Base-by-base conservation (phyloP, 2,888 invertebrate genomes). In the Limnephilus lunatus region DNA sequence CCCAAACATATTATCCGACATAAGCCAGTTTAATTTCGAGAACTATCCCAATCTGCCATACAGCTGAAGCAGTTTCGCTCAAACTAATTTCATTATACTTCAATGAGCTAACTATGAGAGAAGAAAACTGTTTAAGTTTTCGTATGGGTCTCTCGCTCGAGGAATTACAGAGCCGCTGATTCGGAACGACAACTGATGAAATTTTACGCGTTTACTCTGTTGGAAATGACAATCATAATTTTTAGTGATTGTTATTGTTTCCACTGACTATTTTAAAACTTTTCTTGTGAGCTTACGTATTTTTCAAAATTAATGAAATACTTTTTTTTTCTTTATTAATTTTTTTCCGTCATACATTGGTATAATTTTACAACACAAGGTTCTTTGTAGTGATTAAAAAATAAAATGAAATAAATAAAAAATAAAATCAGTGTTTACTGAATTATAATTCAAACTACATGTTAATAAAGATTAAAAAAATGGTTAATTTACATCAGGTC, bases 31-130 rank as follows among this genome's bases (percentile, higher is more conserved):
- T 83, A 83, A 83, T 83, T 83, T 35, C 32, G 32, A 83, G 83
- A 83, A 83, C 83, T 83, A 83, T 83, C 35, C 68, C 68, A 68
- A 68, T 68, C 68, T 68, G 19, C 32, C 35, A 25, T 35, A 32
- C 83, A 83, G 19, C 35, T n/a, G 83, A 83, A 35, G 35, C 35
- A 83, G 83, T 83, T 83, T 25, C 31, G 83, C 35, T 83, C 32
- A 35, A 83, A 25, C 83, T 83, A 83, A 83, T 32, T 32, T 83
- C 25, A 83, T 83, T 83, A 32, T 83, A 32, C 35, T 35, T 83
- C 15, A 83, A 83, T 15, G 83, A 35, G 19, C 35, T 83, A 35
- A 25, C 68, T 68, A 68, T 68, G 68, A n/a, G 68, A 68, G 68
- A 68, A 68, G 68, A 68, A 68, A 68, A 68, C 68, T 68, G 68